Evolutionary conservation across 2,888 invertebrate genomes (phyloP).

Genomic region (Hemistola chrysoprasaria): DNA sequence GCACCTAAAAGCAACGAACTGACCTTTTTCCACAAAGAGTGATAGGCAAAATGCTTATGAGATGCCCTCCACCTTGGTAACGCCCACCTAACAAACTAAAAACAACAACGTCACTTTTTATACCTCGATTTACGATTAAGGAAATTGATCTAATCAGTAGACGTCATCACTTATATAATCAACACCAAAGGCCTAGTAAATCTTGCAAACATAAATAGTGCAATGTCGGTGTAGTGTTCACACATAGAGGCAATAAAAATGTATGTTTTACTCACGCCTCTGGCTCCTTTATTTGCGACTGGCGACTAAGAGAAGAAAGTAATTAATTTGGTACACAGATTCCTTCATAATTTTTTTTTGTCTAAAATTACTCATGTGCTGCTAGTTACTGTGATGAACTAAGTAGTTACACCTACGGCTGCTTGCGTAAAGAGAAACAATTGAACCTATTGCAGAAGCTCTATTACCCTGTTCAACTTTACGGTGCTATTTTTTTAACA

Average conservation of each 20-base stretch:
- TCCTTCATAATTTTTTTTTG: constrained; percentile 7
- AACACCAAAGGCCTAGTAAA: constrained; percentile 27
- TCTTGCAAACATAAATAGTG: constrained; percentile 36
- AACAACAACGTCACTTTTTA: constrained; percentile 49
- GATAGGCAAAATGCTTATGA: constrained; percentile 72
- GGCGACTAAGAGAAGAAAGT: constrained; percentile 67
- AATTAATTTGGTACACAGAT: constrained; percentile 37
- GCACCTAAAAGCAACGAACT: constrained; percentile 44
- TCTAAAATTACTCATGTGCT: constrained; percentile 38
- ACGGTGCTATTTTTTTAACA: constrained; percentile 26
- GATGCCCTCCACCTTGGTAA: constrained; percentile 78
- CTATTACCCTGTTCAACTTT: constrained; percentile 21
- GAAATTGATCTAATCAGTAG: constrained; percentile 18
- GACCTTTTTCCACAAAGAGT: constrained; percentile 73
- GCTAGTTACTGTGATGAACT: constrained; percentile 30
- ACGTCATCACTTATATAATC: constrained; percentile 23
- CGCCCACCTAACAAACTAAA: constrained; percentile 80
- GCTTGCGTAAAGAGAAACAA: constrained; percentile 18
- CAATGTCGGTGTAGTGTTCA: constrained; percentile 33
- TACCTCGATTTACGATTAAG: constrained; percentile 28
- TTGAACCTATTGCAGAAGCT: constrained; percentile 25
- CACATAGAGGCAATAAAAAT: constrained; percentile 33
- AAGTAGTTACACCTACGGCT: constrained; percentile 26
- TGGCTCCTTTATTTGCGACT: constrained; percentile 67
- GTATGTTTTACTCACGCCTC: constrained; percentile 69